A percentile compares a stretch with the other conserved stretches of the same genome.
Conservation (phyloP, 1,140 invertebrate species). For the Cecropterus lyciades region DNA sequence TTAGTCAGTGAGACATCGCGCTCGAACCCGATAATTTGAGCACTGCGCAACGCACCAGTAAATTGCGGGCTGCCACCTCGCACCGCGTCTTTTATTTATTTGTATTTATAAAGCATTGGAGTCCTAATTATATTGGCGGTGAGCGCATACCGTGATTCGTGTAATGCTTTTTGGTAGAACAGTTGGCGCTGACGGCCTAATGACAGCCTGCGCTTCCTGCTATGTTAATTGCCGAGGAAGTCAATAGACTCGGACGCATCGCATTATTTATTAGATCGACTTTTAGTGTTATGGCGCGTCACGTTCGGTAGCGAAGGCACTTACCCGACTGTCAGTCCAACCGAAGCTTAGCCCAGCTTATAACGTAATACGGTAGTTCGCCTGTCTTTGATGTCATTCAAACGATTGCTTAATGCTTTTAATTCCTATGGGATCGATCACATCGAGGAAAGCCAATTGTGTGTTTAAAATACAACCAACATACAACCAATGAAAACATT, state of each 20-base stretch:
- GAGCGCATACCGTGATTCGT: slow-evolving; percentile 68
- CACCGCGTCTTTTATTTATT: slow-evolving; percentile 76
- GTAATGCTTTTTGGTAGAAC: slow-evolving; percentile 68
- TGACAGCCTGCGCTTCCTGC: slow-evolving; percentile 77
- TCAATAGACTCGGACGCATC: slow-evolving; percentile 62
- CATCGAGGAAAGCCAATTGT: slow-evolving; percentile 16
- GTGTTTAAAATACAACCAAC: slow-evolving; percentile 7
- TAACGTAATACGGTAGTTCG: slow-evolving; percentile 81
- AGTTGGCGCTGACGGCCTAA: slow-evolving; percentile 79
- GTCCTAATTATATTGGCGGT: slow-evolving; percentile 74
- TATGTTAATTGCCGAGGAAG: slow-evolving; percentile 74
- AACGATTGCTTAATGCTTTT: slow-evolving; percentile 70
- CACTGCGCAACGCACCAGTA: slow-evolving; percentile 56
- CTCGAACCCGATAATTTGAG: slow-evolving; percentile 70
- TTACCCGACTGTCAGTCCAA: slow-evolving; percentile 71
- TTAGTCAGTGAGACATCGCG: slow-evolving; percentile 72
- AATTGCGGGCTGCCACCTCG: slow-evolving; percentile 77
- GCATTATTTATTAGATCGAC: slow-evolving; percentile 73
- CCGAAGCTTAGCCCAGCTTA: slow-evolving; percentile 72
- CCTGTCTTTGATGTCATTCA: slow-evolving; percentile 68
- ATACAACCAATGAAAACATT: background rate
- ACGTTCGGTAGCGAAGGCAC: slow-evolving; percentile 60
- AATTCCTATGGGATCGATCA: slow-evolving; percentile 57
- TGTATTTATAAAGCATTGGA: slow-evolving; percentile 76
- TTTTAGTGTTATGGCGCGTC: slow-evolving; percentile 59